Base-by-base conservation (phyloP, 2,113 vertebrate genomes). In the Platichthys flesus region DNA sequence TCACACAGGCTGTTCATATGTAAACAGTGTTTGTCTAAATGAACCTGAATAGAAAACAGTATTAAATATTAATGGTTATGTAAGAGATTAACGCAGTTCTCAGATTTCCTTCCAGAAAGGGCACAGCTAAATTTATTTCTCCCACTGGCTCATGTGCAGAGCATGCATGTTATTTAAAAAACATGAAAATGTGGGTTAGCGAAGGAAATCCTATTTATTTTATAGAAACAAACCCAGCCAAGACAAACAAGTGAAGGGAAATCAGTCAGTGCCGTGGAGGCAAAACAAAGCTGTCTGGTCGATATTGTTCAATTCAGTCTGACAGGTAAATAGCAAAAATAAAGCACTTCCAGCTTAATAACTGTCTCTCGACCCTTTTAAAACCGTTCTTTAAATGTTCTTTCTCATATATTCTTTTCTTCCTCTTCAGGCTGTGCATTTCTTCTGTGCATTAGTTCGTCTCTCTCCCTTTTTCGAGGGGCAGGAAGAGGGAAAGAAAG, bases 31-130 rank as follows among this genome's bases (percentile, higher is more conserved):
- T 67, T 65, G 54, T 72, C 49, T 62, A 49, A 82, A 51, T 52
- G 24, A 47, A 20, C 47, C 62, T 24, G 37, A 55, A 70, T 76
- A 69, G 59, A 70, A 82, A 82, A 74, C 31, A 20, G 24, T 7
- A 80, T 80, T 26, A 71, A 84, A 72, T 67, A 87, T 82, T 78
- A n/a, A 78, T 71, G 16, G 31, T 59, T 28, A 51, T 40, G 35
- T 68, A 60, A 20, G 24, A 78, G 35, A 84, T 82, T 26, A 63
- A 76, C 76, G 69, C 74, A 62, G 47, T 42, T 65, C 21, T 76
- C n/a, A 62, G 54, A 61, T 74, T 69, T 82, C 8, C 68, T 81
- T 70, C 45, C 59, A 66, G 67, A 61, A 84, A 78, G 26, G 31
- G 52, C 35, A 52, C 31, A 35, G 26, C 26, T 72, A 40, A 26